phyloP scores from a whole-genome alignment of 2,888 invertebrate species.

The Catocala fraxini region DNA sequence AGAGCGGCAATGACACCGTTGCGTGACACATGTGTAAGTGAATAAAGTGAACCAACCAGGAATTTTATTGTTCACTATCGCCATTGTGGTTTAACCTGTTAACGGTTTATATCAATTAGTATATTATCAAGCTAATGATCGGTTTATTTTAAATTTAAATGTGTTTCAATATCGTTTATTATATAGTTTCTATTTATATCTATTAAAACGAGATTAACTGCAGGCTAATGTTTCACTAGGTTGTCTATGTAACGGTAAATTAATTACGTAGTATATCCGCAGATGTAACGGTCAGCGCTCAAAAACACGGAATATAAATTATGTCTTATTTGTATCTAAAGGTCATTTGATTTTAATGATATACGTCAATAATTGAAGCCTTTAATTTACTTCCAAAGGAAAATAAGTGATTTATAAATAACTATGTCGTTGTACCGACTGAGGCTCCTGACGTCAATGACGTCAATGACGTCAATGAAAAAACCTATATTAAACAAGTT shows the following conservation, averaged over 20 bases:
- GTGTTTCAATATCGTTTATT: not conserved
- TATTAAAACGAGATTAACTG: not conserved
- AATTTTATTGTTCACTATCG: not conserved
- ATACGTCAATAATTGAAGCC: slow-evolving; percentile 17
- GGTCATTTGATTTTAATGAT: slow-evolving; percentile 36
- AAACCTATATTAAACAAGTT: slow-evolving; percentile 34
- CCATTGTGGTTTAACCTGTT: not conserved
- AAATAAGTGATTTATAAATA: slow-evolving; percentile 26
- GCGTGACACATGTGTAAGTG: slow-evolving; percentile 5
- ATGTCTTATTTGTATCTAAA: slow-evolving; percentile 14
- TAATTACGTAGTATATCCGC: slow-evolving; percentile 4
- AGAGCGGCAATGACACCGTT: slow-evolving; percentile 34
- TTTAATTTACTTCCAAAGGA: slow-evolving; percentile 3
- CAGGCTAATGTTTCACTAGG: not conserved
- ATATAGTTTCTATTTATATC: too few species aligned
- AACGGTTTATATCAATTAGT: too few species aligned
- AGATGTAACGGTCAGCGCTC: slow-evolving; percentile 9
- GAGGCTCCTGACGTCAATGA: slow-evolving; percentile 34
- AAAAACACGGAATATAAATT: not conserved
- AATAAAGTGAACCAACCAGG: not conserved
- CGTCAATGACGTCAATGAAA: slow-evolving; percentile 41
- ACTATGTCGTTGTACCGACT: slow-evolving; percentile 10
- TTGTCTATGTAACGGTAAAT: slow-evolving; percentile 7
- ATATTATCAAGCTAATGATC: too few species aligned
- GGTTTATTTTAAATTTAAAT: not conserved